Conservation (phyloP, 1,140 invertebrate species). For the Prorops nasuta region DNA sequence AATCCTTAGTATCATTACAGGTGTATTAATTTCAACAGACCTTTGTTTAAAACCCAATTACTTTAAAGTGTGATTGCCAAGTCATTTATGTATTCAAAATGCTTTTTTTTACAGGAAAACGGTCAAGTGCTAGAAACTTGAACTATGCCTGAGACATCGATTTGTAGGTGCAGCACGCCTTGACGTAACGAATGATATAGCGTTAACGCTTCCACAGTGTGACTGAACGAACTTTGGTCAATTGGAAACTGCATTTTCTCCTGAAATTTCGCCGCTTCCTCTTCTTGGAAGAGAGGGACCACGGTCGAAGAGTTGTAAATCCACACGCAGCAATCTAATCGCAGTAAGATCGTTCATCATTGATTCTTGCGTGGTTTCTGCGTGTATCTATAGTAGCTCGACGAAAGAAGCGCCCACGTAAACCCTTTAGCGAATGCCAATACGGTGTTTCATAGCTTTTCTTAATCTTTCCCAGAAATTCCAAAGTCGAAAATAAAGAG, state of each 20-base stretch:
- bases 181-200: too few species aligned
- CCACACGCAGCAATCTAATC: not conserved
- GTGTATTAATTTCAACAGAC: too few species aligned
- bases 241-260: not conserved
- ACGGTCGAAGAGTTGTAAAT: not conserved
- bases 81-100: too few species aligned
- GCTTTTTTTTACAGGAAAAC: too few species aligned
- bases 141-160: too few species aligned
- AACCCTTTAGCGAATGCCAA: constrained; percentile 17
- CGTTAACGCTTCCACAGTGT: too few species aligned
- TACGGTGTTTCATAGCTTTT: constrained; percentile 28
- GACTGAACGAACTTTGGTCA: too few species aligned
- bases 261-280: not conserved
- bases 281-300: constrained; percentile 2
- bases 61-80: too few species aligned
- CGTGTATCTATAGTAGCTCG: constrained; percentile 12
- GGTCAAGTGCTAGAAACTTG: too few species aligned
- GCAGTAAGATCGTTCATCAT: not conserved
- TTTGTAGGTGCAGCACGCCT: too few species aligned
- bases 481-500: constrained; percentile 4
- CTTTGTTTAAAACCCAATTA: too few species aligned
- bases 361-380: constrained; percentile 11
- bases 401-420: not conserved
- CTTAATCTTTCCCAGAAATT: constrained; percentile 25
- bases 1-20: too few species aligned